Base-by-base conservation (phyloP, 2,888 invertebrate genomes). In the Amphipyra berbera region DNA sequence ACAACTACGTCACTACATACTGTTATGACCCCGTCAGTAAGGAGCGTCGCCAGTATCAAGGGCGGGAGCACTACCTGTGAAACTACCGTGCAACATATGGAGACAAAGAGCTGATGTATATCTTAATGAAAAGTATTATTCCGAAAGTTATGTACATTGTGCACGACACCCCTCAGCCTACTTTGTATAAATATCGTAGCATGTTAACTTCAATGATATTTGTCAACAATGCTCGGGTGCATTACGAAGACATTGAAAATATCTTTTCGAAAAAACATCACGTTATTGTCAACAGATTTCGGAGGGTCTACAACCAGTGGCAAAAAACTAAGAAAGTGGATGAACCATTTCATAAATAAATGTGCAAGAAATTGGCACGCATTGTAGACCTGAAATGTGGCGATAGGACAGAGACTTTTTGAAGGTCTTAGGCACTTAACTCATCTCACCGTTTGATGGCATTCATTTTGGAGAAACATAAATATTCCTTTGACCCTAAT, bases 151-250 rank as follows among this genome's bases (percentile, higher is more conserved):
- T 72, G 2, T 57, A 64, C 41, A 13, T 45, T 2, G 8, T 13
- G 6, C 13, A 40, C 1, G 71, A 75, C 10, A 1, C 13, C 1
- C 65, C 65, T 6, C 33, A 71, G 12, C 71, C 76, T 0, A 33
- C 41, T 4, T 35, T 47, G 2, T 58, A 35, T 9, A 70, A 60
- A 30, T 70, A 57, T 21, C 72, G 71, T 15, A 15, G 59, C 4
- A 60, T 70, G 41, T 12, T 72, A 5, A 57, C 59, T 3, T 42
- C 54, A 3, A 52, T 75, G 8, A 15, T 72, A 12, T 42, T 52
- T 6, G 8, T 60, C 6, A 75, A 72, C 33, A 72, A 72, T 38
- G 12, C 38, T 0, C 33, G 33, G 48, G 75, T 50, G 1, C 49
- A 33, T 30, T 71, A 76, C 14, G 60, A 72, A 30, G 49, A 48